Conservation (phyloP, 2,888 invertebrate species). For the Capitulum mitella region DNA sequence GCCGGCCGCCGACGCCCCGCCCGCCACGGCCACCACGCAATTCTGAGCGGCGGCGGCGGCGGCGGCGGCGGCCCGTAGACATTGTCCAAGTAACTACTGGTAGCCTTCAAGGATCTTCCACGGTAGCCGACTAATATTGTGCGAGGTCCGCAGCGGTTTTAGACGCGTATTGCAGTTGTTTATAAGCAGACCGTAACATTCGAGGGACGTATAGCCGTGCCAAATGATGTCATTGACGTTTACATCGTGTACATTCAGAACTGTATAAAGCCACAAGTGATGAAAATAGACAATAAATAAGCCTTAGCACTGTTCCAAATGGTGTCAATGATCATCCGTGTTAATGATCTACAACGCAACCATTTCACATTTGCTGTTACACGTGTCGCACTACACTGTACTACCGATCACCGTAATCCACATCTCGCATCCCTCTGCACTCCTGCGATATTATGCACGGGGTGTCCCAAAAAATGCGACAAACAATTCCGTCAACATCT, state of each 20-base stretch:
- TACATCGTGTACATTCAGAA: not conserved
- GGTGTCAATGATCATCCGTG: too few relatives aligned
- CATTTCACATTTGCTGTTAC: too few relatives aligned
- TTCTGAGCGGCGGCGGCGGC: not conserved
- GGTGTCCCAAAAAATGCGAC: too few relatives aligned
- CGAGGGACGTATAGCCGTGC: not conserved
- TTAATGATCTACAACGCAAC: too few relatives aligned
- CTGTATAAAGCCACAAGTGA: not conserved
- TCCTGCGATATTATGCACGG: too few relatives aligned
- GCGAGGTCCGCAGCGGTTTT: not conserved
- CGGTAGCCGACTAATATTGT: not conserved
- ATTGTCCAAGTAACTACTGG: not conserved
- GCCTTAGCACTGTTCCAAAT: not conserved
- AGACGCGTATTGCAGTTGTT: not conserved
- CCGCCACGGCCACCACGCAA: not conserved
- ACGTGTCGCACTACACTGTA: too few relatives aligned
- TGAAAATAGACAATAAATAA: not conserved
- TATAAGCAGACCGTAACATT: not conserved
- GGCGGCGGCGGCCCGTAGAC: not conserved
- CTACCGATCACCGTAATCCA: too few relatives aligned
- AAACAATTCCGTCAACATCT: too few relatives aligned
- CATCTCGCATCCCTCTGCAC: too few relatives aligned
- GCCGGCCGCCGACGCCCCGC: not conserved
- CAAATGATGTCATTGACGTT: not conserved
- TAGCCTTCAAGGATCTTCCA: slow-evolving; percentile 22